Base-by-base conservation (phyloP, 2,888 invertebrate genomes). In the Aleiodes alternator region DNA sequence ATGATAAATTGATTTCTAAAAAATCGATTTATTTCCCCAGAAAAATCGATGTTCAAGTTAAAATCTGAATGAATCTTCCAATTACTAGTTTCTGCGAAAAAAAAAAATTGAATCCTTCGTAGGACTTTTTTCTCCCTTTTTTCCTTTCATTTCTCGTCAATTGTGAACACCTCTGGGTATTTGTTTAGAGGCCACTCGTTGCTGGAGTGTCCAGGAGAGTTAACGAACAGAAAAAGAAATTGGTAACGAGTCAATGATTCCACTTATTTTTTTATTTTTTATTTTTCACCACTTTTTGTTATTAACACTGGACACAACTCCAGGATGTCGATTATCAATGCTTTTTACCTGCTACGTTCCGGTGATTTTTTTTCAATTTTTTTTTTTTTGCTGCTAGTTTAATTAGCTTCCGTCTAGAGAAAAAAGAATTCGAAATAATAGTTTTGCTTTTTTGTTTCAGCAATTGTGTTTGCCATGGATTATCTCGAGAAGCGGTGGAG, bases 261-360 rank as follows among this genome's bases (percentile, higher is more conserved):
- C 38, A 38, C n/a, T 55, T 55, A 8, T 55, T 55, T 55, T n/a
- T 55, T n/a, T n/a, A n/a, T n/a, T 53, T 53, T 9, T 55, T 55
- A 55, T 38, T 61, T 61, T 38, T 61, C 14, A 8, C 16, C 34
- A 14, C 34, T 34, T 34, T 34, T 34, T 34, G 38, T 14, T 43
- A 43, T 61, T 34, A 61, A 34, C 61, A 38, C 61, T 61, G 61
- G 61, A 34, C 34, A 34, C 34, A 61, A 61, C 61, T 38, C 61
- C 87, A 87, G 87, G 87, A 87, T 87, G 87, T 87, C 87, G 87
- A 87, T 87, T 87, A 87, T 87, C 87, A 86, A 87, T 80, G 86
- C 81, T 87, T 87, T 86, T 87, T 87, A 86, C 84, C 80, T 38
- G 34, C 34, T 16, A 61, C 61, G 61, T 38, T 61, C 43, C 61